These are phyloP conservation scores for Phortica variegata DNA, from an alignment of 1,140 invertebrate species.

Conservation along the genomic window DNA sequence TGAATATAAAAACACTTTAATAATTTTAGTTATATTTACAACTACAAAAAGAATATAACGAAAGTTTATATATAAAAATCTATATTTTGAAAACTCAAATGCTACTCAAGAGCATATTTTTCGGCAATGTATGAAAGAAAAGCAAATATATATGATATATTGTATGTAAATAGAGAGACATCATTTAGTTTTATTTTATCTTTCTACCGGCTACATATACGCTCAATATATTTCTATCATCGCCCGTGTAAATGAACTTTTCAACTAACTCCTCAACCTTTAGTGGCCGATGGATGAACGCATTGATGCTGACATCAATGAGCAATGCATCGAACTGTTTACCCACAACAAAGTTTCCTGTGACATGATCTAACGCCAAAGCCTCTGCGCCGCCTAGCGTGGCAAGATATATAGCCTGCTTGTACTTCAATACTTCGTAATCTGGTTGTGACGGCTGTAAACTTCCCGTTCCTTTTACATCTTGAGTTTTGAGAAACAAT, in stretches of 20 bases:
- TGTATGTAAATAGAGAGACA: too few relatives aligned
- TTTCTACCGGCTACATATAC: constrained; percentile 74
- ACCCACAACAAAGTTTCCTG: constrained; percentile 77
- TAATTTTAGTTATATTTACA: too few relatives aligned
- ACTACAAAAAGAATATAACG: too few relatives aligned
- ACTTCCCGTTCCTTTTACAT: constrained; percentile 34
- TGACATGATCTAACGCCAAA: constrained; percentile 68
- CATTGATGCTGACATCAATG: constrained; percentile 62
- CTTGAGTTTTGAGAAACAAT: constrained; percentile 55
- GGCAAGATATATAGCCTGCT: constrained; percentile 79
- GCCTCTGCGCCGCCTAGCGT: constrained; percentile 84
- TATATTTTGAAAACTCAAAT: too few relatives aligned
- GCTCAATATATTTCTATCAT: constrained; percentile 78
- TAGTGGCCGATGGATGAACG: constrained; percentile 49
- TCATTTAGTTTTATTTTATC: too few relatives aligned
- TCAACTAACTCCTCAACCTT: constrained; percentile 65
- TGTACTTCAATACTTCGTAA: constrained; percentile 65
- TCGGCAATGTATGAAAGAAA: too few relatives aligned
- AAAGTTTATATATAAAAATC: too few relatives aligned
- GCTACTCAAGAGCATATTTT: too few relatives aligned
- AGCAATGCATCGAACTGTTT: constrained; percentile 86
- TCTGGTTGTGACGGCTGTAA: constrained; percentile 11
- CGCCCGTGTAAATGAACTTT: constrained; percentile 79
- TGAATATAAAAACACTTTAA: too few relatives aligned
- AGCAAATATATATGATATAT: too few relatives aligned